Base-by-base conservation (phyloP, 2,113 vertebrate genomes). In the Forbesichthys agassizii region DNA sequence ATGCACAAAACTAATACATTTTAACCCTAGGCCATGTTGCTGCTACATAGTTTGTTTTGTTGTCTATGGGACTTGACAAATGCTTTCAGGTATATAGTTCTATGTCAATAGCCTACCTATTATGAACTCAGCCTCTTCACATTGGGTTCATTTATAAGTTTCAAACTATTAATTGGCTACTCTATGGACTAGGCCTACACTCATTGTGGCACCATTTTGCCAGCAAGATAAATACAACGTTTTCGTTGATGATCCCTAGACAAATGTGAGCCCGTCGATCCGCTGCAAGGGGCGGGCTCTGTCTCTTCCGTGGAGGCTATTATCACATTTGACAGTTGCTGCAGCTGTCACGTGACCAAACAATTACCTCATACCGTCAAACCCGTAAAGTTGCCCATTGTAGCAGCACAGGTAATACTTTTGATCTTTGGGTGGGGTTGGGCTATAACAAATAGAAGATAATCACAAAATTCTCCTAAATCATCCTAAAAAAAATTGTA, bases 291-390 rank as follows among this genome's bases (percentile, higher is more conserved):
- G 86, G 89, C 60, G 81, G 81, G 47, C 76, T 54, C 2, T 51
- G 65, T 61, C 80, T 77, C 71, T 77, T 77, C 80, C 72, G 79
- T 81, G 80, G 71, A 63, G 59, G 16, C 49, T 83, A 75, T 85
- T 82, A 88, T 91, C 86, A 87, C 85, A 86, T 88, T 85, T 92
- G 92, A 93, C 90, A 92, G 88, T 89, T 89, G 89, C 92, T 90
- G 92, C 91, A 93, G 91, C 82, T 75, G 86, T 92, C 91, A 93
- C 84, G 82, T 93, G 90, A 92, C 88, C 88, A 92, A 93, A 91
- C 89, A 92, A 93, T 93, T 88, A 93, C 92, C 86, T 93, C 92
- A 92, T 93, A 77, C 56, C 56, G 10, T 27, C 20, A 52, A 14
- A 47, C 1, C 12, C 18, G 10, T 33, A 11, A 11, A 52, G 49